phyloP scores from a whole-genome alignment of 2,797 vertebrate species.

The Allobates femoralis region DNA sequence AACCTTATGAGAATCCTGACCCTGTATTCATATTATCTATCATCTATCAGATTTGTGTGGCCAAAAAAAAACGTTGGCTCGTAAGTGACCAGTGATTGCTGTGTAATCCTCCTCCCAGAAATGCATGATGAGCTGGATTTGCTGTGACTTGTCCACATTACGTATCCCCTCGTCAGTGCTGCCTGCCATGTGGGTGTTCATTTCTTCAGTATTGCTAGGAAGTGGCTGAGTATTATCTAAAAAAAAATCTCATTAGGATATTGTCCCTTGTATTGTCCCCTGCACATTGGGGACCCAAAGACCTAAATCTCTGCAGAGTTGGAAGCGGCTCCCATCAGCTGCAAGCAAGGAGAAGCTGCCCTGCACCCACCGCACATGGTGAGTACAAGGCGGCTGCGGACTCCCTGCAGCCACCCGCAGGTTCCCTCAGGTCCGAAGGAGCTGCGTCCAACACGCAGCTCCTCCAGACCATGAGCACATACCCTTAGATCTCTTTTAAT shows the following conservation, averaged over 20 bases:
- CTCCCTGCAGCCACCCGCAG: too few relatives aligned
- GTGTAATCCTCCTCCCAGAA: conserved; percentile 74
- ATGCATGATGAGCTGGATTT: conserved; percentile 76
- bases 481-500: too few relatives aligned
- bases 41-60: conserved; percentile 81
- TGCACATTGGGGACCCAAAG: background rate
- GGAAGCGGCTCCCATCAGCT: too few relatives aligned
- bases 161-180: conserved; percentile 68
- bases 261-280: background rate
- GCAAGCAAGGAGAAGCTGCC: too few relatives aligned
- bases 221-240: conserved; percentile 65
- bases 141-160: conserved; percentile 84
- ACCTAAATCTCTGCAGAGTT: background rate
- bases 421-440: too few relatives aligned
- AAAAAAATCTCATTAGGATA: background rate
- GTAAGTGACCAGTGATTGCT: conserved; percentile 82
- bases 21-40: conserved; percentile 40
- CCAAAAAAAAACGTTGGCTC: conserved; percentile 83
- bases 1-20: background rate
- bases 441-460: too few relatives aligned
- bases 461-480: too few relatives aligned
- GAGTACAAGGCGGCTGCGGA: too few relatives aligned
- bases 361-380: too few relatives aligned
- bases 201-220: conserved; percentile 71
- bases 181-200: conserved; percentile 66